Evolutionary conservation across 2,888 invertebrate genomes (phyloP).

Genomic region (Blastobasis lacticolella): DNA sequence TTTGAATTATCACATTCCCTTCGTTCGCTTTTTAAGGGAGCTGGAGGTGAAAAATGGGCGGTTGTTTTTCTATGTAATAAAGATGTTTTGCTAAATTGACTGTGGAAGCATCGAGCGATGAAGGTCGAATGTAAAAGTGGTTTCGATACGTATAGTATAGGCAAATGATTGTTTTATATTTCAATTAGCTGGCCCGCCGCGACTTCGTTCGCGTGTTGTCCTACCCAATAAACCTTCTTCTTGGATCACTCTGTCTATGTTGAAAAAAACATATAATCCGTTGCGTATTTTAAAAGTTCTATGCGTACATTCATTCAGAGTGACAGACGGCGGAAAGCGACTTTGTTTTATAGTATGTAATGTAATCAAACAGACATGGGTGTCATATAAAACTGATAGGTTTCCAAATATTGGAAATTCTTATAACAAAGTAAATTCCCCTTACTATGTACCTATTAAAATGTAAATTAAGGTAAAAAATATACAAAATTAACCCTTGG

Average conservation of each 20-base stretch:
- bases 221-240: no score
- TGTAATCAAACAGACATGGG: background rate
- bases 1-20: slow-evolving; percentile 24
- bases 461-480: background rate
- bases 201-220: no score
- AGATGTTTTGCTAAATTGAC: slow-evolving; percentile 17
- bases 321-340: background rate
- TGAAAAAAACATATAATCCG: no score
- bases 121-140: background rate
- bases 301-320: no score
- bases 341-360: background rate
- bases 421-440: background rate
- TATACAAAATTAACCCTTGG: background rate
- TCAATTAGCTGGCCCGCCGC: background rate
- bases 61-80: slow-evolving; percentile 20
- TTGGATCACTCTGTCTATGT: no score
- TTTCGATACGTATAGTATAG: background rate
- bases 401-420: background rate
- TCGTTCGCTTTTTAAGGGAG: slow-evolving; percentile 13
- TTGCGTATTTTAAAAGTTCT: no score
- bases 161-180: background rate
- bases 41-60: slow-evolving; percentile 16
- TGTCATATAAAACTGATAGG: background rate
- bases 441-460: background rate
- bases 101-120: slow-evolving; percentile 1